Base-by-base conservation (phyloP, 2,888 invertebrate species). In the Allacma fusca region DNA sequence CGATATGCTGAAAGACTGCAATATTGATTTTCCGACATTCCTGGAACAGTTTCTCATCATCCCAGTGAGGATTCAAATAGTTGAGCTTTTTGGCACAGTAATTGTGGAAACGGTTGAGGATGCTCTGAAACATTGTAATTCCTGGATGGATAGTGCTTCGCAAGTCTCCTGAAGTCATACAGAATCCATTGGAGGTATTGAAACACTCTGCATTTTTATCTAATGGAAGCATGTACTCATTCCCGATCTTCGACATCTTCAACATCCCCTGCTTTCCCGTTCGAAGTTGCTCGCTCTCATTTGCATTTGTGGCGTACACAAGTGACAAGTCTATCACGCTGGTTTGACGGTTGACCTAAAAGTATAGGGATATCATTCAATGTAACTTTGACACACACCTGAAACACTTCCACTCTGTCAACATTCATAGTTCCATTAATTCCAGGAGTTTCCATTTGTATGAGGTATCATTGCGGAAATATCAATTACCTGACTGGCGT, bases 71-170 rank as follows among this genome's bases (percentile, higher is more conserved):
- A 71, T 83, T 83, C 34, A 80, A 29, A 21, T 78, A 40, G 24
- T 62, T 69, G 24, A 84, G 59, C 68, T 81, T 80, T 28, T 75
- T 79, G 59, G 83, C 83, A 76, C 81, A 80, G 62, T 79, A 79
- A 68, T 84, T 84, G 76, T 84, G 84, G 50, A 79, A 71, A 1
- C 81, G 71, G 34, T 79, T 69, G 19, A 69, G 69, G 1, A 84
- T 28, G 26, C 78, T 82, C 77, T 83, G 82, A 2, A 79, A 57
- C 5, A 79, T 19, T 5, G 80, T 75, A 4, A 84, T 75, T 9
- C 82, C 83, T 1, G 84, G 83, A 62, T 84, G 83, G 28, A 83
- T 80, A 9, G 81, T 82, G n/a, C 81, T 78, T 21, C 84, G 77
- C 13, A 82, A 78, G 59, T 84, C 84, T 12, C 84, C 84, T 23